Conservation (phyloP, 2,888 invertebrate species). For the Xestia ashworthii region DNA sequence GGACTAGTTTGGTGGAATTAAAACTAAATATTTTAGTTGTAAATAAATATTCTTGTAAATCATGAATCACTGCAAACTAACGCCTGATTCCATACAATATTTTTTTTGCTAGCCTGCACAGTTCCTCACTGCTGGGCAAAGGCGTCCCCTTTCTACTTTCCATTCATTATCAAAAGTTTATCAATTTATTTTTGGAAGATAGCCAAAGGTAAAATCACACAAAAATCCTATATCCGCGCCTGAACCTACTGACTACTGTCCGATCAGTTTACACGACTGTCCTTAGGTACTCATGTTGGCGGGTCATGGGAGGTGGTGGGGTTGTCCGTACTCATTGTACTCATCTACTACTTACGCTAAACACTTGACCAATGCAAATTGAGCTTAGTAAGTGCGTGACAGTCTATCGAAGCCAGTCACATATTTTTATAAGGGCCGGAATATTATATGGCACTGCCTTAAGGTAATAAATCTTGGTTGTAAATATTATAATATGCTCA, state of each 20-base stretch:
- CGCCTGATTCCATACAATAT: too few relatives aligned
- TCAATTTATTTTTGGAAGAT: too few relatives aligned
- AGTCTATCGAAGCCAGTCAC: neutral
- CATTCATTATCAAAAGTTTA: too few relatives aligned
- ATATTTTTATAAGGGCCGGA: constrained; percentile 8
- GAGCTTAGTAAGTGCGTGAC: neutral
- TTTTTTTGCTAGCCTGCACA: too few relatives aligned
- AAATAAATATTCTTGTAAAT: too few relatives aligned
- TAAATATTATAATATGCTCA: constrained; percentile 42
- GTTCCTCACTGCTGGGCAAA: too few relatives aligned
- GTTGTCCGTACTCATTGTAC: neutral
- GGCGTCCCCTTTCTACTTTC: too few relatives aligned
- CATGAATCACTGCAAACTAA: too few relatives aligned
- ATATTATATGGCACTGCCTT: constrained; percentile 7
- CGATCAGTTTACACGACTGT: neutral
- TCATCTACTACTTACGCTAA: neutral
- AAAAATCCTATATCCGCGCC: too few relatives aligned
- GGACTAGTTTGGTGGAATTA: too few relatives aligned
- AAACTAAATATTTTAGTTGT: too few relatives aligned
- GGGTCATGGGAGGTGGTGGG: neutral
- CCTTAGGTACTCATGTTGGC: neutral
- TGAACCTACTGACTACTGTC: neutral
- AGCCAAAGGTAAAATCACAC: too few relatives aligned
- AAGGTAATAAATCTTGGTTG: constrained; percentile 46
- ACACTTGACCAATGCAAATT: neutral